These are phyloP conservation scores for Elephantulus edwardii DNA, from an alignment of 2,113 vertebrate species.

Conservation along the genomic window DNA sequence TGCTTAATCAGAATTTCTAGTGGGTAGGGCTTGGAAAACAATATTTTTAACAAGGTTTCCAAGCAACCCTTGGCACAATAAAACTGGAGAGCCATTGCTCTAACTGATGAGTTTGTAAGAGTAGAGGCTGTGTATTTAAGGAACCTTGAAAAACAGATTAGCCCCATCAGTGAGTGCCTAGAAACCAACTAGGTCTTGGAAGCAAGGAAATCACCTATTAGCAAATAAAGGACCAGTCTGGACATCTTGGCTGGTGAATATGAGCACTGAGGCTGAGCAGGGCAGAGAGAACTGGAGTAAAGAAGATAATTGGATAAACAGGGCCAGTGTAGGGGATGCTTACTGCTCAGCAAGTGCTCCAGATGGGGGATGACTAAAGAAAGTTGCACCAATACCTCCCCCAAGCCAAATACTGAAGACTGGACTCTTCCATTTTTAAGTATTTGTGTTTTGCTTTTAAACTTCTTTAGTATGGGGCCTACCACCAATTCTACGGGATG, in stretches of 20 bases:
- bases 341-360: not conserved
- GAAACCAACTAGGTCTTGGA: not conserved
- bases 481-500: too few species aligned
- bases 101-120: not conserved
- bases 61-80: not conserved
- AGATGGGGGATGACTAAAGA: too few species aligned
- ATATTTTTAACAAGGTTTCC: not conserved
- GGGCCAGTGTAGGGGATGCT: rapidly evolving
- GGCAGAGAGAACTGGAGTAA: not conserved
- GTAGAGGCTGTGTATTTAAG: not conserved
- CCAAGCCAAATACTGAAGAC: not conserved
- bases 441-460: not conserved
- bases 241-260: not conserved
- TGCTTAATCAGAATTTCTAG: not conserved
- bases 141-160: not conserved
- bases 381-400: too few species aligned
- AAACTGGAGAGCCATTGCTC: not conserved
- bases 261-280: not conserved
- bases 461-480: not conserved
- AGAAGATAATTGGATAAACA: not conserved
- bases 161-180: not conserved
- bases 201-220: not conserved
- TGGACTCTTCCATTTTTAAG: not conserved
- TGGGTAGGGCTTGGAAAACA: not conserved
- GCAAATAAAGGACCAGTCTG: not conserved